Percentiles rank a stretch among this genome's conserved stretches.
These are phyloP conservation scores for Eufriesea mexicana DNA, from an alignment of 1,140 invertebrate genomes.

Conservation along the genomic window DNA sequence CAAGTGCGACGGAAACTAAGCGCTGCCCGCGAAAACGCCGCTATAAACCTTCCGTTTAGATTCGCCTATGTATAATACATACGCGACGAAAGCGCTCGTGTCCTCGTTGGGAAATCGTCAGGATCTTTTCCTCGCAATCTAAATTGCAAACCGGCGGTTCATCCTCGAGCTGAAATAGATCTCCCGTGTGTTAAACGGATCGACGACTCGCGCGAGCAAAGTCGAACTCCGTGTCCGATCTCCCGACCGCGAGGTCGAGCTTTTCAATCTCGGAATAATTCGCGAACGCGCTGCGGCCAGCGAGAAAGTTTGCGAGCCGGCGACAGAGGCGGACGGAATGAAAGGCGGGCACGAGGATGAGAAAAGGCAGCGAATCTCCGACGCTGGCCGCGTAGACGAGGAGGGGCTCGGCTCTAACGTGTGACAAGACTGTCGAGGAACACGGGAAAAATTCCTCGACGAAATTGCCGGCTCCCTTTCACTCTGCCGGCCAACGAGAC, in stretches of 20 bases:
- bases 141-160: background rate
- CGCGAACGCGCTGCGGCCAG: background rate
- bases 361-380: constrained; percentile 26
- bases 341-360: constrained; percentile 14
- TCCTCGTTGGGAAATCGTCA: too few species aligned
- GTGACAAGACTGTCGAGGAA: constrained; percentile 16
- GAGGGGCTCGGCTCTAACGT: background rate
- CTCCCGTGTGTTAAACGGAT: background rate
- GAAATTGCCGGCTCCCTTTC: constrained; percentile 41
- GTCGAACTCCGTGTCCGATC: background rate
- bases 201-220: background rate
- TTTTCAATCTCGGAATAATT: constrained; percentile 28
- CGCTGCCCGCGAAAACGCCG: too few species aligned
- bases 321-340: background rate
- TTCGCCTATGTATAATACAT: too few species aligned
- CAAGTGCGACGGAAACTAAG: too few species aligned
- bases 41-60: too few species aligned
- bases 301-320: constrained; percentile 10
- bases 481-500: constrained; percentile 24
- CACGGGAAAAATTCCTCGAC: constrained; percentile 32
- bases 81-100: too few species aligned
- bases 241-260: background rate
- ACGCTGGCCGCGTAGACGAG: background rate
- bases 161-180: background rate
- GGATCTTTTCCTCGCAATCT: background rate